These are phyloP conservation scores for Acrobasis consociella DNA, from an alignment of 2,888 invertebrate genomes.

Conservation along the genomic window DNA sequence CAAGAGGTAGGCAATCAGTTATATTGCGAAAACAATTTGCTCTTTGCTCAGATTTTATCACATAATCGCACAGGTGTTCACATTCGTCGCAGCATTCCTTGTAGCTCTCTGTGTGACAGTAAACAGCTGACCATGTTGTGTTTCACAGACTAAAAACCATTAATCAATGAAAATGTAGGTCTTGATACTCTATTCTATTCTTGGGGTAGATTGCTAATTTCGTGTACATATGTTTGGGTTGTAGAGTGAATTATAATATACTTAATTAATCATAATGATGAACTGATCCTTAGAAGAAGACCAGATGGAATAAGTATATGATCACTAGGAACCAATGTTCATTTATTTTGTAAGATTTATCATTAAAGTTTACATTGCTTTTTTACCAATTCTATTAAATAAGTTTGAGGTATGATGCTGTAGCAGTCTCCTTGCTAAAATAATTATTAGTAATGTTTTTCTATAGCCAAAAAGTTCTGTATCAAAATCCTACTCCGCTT, in stretches of 20 bases:
- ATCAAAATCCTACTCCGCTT: too few species aligned
- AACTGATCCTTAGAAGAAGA: too few species aligned
- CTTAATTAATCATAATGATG: too few species aligned
- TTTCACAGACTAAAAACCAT: neutral
- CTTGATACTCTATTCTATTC: neutral
- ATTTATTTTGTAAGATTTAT: too few species aligned
- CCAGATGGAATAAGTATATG: too few species aligned
- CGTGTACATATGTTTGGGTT: neutral
- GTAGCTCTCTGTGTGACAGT: neutral
- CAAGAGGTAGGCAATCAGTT: slow-evolving; percentile 62
- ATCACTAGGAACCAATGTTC: too few species aligned
- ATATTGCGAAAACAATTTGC: slow-evolving; percentile 12
- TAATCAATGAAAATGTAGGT: neutral
- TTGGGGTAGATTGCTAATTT: neutral
- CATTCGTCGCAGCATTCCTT: slow-evolving; percentile 1
- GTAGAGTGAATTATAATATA: neutral
- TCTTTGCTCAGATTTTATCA: slow-evolving; percentile 3
- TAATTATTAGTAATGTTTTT: too few species aligned
- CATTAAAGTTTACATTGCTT: too few species aligned
- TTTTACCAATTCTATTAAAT: too few species aligned
- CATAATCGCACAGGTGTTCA: slow-evolving; percentile 5
- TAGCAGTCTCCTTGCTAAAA: too few species aligned
- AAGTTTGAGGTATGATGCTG: too few species aligned
- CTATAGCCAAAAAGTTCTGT: too few species aligned
- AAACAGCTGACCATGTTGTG: slow-evolving; percentile 1